These are phyloP conservation scores for Lophotis ruficrista DNA, from an alignment of 2,113 vertebrate genomes.

Conservation along the genomic window DNA sequence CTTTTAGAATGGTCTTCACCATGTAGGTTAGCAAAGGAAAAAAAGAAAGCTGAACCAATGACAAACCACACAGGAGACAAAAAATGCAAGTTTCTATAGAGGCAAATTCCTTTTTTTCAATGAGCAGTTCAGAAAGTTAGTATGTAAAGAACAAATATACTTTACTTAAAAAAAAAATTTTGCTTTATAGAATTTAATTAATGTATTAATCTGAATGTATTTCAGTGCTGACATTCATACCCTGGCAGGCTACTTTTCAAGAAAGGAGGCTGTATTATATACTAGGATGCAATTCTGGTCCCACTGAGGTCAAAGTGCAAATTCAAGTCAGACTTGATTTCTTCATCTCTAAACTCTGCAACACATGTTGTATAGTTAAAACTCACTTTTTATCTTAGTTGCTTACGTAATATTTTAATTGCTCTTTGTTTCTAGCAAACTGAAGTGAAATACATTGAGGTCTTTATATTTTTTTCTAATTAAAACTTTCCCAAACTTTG, in stretches of 20 bases:
- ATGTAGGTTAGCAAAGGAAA: not conserved
- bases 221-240: not conserved
- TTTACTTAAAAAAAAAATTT: not conserved
- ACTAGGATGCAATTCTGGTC: not conserved
- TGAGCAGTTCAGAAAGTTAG: not conserved
- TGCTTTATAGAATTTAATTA: not conserved
- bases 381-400: not conserved
- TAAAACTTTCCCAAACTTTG: not conserved
- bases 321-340: not conserved
- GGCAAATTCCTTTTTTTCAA: not conserved
- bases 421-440: not conserved
- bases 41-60: not conserved
- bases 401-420: not conserved
- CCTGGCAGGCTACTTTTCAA: not conserved
- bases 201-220: not conserved
- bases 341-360: not conserved
- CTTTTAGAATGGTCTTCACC: not conserved
- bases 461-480: not conserved
- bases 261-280: not conserved
- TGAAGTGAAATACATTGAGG: not conserved
- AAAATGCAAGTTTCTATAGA: not conserved
- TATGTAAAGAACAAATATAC: not conserved
- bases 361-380: not conserved
- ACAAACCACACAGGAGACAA: not conserved
- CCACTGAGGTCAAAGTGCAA: not conserved